These are phyloP conservation scores for Anomalospiza imberbis DNA, from an alignment of 2,797 vertebrate genomes.

Conservation along the genomic window DNA sequence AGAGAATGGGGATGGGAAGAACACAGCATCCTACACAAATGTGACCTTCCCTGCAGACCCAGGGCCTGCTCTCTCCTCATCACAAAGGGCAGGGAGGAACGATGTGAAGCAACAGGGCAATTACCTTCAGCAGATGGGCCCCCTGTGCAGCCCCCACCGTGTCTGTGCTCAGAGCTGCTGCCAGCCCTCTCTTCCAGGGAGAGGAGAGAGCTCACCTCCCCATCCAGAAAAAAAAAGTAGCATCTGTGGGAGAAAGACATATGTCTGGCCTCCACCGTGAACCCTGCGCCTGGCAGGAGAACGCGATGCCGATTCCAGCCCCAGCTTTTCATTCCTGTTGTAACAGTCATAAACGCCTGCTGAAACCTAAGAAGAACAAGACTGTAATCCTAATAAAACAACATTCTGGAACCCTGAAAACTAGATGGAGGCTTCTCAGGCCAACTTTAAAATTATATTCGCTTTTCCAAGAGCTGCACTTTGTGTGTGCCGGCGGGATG, in stretches of 20 bases:
- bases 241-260: slow-evolving; percentile 52
- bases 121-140: background rate
- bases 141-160: background rate
- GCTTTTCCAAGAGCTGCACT: slow-evolving; percentile 26
- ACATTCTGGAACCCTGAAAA: slow-evolving; percentile 66
- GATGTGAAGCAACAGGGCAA: background rate
- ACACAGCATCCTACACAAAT: background rate
- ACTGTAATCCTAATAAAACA: slow-evolving; percentile 69
- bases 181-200: slow-evolving; percentile 16
- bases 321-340: slow-evolving; percentile 67
- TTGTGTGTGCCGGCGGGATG: background rate
- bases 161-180: background rate
- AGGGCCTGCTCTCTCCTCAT: background rate
- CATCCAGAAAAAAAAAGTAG: slow-evolving; percentile 51
- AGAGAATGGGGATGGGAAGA: background rate
- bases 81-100: background rate
- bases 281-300: slow-evolving; percentile 67
- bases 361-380: slow-evolving; percentile 70
- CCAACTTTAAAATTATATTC: slow-evolving; percentile 54
- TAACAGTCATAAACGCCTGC: slow-evolving; percentile 68
- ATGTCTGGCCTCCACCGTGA: slow-evolving; percentile 65
- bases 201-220: slow-evolving; percentile 24
- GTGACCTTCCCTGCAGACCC: background rate
- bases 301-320: slow-evolving; percentile 59
- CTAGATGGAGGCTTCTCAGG: slow-evolving; percentile 50